Conservation (phyloP, 2,888 invertebrate genomes). For the Nephrocerus scutellatus region DNA sequence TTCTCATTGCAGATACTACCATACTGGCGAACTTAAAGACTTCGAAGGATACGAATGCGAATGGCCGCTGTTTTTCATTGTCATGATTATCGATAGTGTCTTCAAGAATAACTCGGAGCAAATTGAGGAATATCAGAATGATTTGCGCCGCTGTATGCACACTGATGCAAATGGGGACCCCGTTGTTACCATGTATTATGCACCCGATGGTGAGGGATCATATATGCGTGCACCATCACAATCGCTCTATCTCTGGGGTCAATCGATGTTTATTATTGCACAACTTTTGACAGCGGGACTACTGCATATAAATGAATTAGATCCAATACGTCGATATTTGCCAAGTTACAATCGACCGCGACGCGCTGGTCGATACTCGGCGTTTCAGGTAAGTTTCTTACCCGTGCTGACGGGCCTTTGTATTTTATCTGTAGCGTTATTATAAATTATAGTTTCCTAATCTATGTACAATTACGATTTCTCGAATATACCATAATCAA, state of each 20-base stretch:
- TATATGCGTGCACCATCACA: constrained; percentile 44
- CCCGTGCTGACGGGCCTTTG: neutral
- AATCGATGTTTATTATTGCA: constrained; percentile 89
- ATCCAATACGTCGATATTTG: constrained; percentile 88
- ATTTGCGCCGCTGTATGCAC: constrained; percentile 73
- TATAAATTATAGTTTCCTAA: constrained; percentile 7
- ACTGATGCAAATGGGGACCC: constrained; percentile 83
- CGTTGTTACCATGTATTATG: constrained; percentile 86
- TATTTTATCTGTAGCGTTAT: constrained; percentile 3
- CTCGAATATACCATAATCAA: constrained; percentile 1
- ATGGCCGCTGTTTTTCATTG: constrained; percentile 95
- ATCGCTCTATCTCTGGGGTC: constrained; percentile 87
- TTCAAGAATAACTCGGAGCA: constrained; percentile 81
- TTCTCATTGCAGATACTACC: constrained; percentile 83
- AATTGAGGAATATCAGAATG: constrained; percentile 83
- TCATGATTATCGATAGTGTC: constrained; percentile 94
- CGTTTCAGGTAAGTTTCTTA: constrained; percentile 74
- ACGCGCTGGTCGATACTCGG: constrained; percentile 88
- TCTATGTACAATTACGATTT: constrained; percentile 12
- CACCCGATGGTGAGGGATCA: constrained; percentile 46
- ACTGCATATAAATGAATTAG: constrained; percentile 89
- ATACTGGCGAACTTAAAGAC: constrained; percentile 85
- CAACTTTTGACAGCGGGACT: constrained; percentile 84
- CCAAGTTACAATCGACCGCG: constrained; percentile 93
- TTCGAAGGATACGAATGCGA: constrained; percentile 96